Evolutionary conservation across 2,888 invertebrate genomes (phyloP).

Genomic region (Nowickia ferox): DNA sequence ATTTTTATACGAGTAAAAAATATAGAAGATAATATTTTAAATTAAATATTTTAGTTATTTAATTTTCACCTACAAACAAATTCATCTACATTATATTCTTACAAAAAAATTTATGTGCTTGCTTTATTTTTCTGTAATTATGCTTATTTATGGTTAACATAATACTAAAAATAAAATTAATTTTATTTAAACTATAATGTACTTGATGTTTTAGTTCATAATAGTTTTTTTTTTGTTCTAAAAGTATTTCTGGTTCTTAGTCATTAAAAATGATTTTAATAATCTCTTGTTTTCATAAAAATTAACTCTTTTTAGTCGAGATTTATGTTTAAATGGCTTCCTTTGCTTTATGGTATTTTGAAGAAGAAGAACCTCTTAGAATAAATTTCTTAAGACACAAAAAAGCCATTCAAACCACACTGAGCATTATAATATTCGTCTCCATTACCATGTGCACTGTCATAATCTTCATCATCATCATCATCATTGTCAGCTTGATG

Average conservation of each 20-base stretch:
- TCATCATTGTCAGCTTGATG: conserved; percentile 19
- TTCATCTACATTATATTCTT: too few relatives aligned
- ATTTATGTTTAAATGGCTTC: conserved; percentile 45
- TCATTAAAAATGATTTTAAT: conserved; percentile 10
- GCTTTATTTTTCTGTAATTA: too few relatives aligned
- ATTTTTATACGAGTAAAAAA: too few relatives aligned
- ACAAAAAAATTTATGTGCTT: too few relatives aligned
- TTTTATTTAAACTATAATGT: neutral
- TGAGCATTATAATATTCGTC: conserved; percentile 42
- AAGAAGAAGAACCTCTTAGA: conserved; percentile 26
- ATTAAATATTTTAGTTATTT: neutral
- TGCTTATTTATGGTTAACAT: too few relatives aligned
- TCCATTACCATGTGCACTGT: conserved; percentile 2
- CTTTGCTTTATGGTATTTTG: conserved; percentile 15
- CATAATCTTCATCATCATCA: conserved; percentile 24
- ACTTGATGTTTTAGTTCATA: neutral
- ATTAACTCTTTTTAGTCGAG: conserved; percentile 39
- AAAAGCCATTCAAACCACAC: conserved; percentile 58
- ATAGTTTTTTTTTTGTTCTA: neutral
- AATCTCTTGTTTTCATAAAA: conserved; percentile 29
- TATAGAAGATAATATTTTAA: too few relatives aligned
- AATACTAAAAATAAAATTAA: neutral
- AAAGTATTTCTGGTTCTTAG: neutral
- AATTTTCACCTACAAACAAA: neutral
- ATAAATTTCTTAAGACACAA: conserved; percentile 42